A percentile compares a stretch with the other conserved stretches of the same genome.
Conservation (phyloP, 1,140 invertebrate genomes). For the Homarus americanus region DNA sequence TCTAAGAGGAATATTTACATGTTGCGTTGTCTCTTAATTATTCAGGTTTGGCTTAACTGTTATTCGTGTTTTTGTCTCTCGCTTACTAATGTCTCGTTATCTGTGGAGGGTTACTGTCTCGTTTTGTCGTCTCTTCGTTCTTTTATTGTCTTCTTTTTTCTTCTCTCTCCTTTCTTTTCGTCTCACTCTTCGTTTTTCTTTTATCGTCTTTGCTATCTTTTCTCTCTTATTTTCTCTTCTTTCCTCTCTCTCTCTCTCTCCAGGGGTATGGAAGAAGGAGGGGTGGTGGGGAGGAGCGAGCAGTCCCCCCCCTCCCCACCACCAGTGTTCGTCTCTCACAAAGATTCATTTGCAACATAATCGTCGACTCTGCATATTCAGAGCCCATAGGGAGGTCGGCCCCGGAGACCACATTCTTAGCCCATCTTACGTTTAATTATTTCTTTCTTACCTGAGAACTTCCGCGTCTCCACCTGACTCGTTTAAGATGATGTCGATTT, state of each 20-base stretch:
- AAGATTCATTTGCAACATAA: conserved; percentile 7
- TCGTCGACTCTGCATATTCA: background rate
- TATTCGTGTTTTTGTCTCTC: too few relatives aligned
- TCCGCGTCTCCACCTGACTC: too few relatives aligned
- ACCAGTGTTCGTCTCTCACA: background rate
- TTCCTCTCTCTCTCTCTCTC: background rate
- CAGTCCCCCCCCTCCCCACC: too few relatives aligned
- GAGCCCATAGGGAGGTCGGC: background rate
- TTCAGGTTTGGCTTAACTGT: too few relatives aligned
- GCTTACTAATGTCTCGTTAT: too few relatives aligned
- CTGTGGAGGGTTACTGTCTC: background rate
- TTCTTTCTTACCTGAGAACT: too few relatives aligned
- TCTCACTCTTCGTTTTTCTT: background rate
- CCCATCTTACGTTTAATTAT: too few relatives aligned
- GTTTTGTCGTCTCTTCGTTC: background rate
- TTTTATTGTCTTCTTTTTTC: background rate
- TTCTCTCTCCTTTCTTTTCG: background rate
- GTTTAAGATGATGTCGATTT: too few relatives aligned
- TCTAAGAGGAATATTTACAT: too few relatives aligned
- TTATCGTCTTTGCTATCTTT: too few relatives aligned
- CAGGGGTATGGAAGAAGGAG: background rate
- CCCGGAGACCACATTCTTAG: too few relatives aligned
- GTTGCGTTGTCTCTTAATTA: too few relatives aligned
- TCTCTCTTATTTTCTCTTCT: background rate
- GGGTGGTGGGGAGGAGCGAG: background rate